Evolutionary conservation across 37 sponge, comb jelly and placozoan genomes (phyloP).

Genomic region (Theonella swinhoei): DNA sequence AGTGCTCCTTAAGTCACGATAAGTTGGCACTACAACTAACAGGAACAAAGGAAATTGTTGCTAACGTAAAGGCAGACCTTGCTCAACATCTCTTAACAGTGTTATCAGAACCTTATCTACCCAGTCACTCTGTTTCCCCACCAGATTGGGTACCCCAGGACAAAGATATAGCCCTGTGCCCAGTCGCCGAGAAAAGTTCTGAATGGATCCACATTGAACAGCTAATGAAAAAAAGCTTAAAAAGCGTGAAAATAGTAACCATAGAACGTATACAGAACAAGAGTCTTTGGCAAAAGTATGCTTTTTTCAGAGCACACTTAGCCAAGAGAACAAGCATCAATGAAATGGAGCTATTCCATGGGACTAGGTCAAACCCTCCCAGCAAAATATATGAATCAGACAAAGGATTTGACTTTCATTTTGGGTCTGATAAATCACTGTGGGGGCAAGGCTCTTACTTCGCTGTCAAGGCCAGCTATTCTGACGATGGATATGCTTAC

Average conservation of each 20-base stretch:
- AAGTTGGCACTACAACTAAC: background rate
- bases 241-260: background rate
- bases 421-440: conserved; percentile 12
- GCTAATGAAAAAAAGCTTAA: background rate
- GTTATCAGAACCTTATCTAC: background rate
- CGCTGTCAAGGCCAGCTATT: conserved; percentile 81
- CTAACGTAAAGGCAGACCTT: background rate
- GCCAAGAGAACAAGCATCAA: conserved; percentile 42
- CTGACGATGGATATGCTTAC: conserved; percentile 36
- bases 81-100: too few species aligned
- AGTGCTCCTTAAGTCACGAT: background rate
- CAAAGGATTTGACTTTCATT: conserved; percentile 78
- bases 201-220: background rate
- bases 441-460: conserved; percentile 82
- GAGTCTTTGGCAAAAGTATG: conserved; percentile 58
- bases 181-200: background rate
- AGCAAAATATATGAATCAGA: conserved; percentile 52
- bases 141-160: background rate
- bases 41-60: background rate
- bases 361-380: conserved; percentile 49
- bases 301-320: conserved; percentile 42
- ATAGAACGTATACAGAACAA: conserved; percentile 71
- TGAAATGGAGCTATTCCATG: conserved; percentile 70
- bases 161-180: background rate
- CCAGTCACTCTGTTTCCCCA: background rate